phyloP scores from a whole-genome alignment of 2,888 invertebrate species.

The Ypsolopha scabrella region DNA sequence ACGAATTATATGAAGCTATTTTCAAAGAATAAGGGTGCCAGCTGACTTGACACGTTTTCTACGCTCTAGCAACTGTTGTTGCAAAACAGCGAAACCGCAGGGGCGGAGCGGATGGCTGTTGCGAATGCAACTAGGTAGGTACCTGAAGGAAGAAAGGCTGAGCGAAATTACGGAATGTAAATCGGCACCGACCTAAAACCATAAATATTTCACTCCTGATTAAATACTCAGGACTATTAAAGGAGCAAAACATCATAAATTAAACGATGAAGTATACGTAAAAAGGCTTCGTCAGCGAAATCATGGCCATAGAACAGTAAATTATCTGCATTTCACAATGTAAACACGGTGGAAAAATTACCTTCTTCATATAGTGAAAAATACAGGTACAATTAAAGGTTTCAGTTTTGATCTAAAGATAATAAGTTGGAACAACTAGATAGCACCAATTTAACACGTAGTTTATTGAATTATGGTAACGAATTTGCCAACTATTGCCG shows the following conservation, averaged over 20 bases:
- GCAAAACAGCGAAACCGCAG: conserved; percentile 47
- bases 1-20: background rate
- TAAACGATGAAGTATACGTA: conserved; percentile 20
- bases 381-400: background rate
- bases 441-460: conserved; percentile 43
- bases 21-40: conserved; percentile 29
- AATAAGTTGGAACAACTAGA: conserved; percentile 24
- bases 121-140: background rate
- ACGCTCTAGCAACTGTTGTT: conserved; percentile 60
- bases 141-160: background rate
- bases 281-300: conserved; percentile 44
- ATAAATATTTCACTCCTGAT: background rate
- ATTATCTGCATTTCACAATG: conserved; percentile 43
- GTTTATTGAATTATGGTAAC: conserved; percentile 27
- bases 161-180: background rate
- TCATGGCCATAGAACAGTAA: conserved; percentile 30
- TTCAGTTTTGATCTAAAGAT: conserved; percentile 5
- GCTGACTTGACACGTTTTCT: conserved; percentile 58
- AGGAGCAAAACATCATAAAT: too few relatives aligned
- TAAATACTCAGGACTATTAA: too few relatives aligned
- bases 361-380: background rate
- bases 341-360: conserved; percentile 35
- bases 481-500: conserved; percentile 64
- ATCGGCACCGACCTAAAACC: background rate
- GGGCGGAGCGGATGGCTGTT: background rate